These are phyloP conservation scores for Drosophila leontia DNA, from an alignment of 1,140 invertebrate species.

Conservation along the genomic window DNA sequence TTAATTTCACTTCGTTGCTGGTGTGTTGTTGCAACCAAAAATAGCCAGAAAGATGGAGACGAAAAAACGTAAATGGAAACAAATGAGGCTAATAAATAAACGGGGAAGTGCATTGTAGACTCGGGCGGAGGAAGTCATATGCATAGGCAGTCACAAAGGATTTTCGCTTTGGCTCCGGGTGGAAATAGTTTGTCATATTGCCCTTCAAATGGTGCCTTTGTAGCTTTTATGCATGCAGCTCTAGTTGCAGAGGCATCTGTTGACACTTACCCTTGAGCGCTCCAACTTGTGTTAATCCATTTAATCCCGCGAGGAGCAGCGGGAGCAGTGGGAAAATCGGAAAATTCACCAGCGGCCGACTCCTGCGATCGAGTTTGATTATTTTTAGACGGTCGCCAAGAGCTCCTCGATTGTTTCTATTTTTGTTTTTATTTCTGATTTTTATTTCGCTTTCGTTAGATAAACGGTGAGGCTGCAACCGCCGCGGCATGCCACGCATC, in stretches of 20 bases:
- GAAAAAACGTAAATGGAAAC: constrained; percentile 62
- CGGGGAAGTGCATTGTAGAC: constrained; percentile 9
- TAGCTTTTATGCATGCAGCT: constrained; percentile 18
- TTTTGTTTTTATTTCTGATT: constrained; percentile 47
- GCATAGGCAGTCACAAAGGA: constrained; percentile 60
- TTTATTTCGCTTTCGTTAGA: constrained; percentile 45
- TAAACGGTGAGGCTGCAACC: constrained; percentile 53
- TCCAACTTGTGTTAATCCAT: constrained; percentile 80
- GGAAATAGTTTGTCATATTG: constrained; percentile 69
- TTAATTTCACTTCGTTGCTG: constrained; percentile 60
- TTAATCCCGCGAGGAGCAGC: constrained; percentile 67
- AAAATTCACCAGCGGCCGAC: constrained; percentile 23
- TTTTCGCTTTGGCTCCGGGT: constrained; percentile 50
- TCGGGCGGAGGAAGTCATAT: constrained; percentile 25
- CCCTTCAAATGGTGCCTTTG: constrained; percentile 59
- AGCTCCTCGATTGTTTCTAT: constrained; percentile 73
- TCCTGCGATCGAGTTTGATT: constrained; percentile 47
- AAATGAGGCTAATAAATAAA: constrained; percentile 81
- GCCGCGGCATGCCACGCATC: constrained; percentile 58
- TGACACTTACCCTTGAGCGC: constrained; percentile 80
- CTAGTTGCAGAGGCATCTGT: constrained; percentile 28
- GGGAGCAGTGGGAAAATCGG: constrained; percentile 48
- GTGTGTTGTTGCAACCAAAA: constrained; percentile 64
- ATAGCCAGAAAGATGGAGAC: constrained; percentile 62
- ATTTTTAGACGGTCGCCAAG: constrained; percentile 64